A percentile compares a stretch with the other conserved stretches of the same genome.
These are phyloP conservation scores for Odobenus rosmarus DNA, from an alignment of 2,113 vertebrate genomes.

Conservation along the genomic window DNA sequence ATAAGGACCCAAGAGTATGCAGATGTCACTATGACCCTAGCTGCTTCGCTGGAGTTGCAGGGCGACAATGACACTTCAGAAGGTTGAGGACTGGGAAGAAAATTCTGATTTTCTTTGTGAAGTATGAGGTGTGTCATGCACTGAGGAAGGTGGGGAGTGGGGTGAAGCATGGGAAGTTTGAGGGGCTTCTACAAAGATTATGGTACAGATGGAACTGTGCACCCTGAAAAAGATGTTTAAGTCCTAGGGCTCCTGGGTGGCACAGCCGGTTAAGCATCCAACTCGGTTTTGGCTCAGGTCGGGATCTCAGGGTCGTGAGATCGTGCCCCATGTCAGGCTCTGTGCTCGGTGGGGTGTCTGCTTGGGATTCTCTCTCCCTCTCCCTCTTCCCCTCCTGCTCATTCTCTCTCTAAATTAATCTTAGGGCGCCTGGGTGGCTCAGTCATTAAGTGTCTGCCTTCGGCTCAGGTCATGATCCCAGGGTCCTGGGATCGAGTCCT, in stretches of 20 bases:
- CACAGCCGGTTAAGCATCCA: not conserved
- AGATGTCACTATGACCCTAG: not conserved
- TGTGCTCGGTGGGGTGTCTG: not conserved
- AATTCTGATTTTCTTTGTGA: not conserved
- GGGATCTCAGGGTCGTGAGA: not conserved
- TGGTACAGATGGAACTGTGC: not conserved
- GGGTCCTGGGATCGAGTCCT: too few species aligned
- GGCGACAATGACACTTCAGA: not conserved
- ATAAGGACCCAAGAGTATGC: not conserved
- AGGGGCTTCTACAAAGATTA: not conserved
- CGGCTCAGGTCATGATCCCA: too few species aligned
- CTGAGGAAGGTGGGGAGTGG: fast-evolving
- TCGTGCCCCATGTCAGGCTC: not conserved
- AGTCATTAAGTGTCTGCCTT: too few species aligned
- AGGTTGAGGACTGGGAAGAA: not conserved
- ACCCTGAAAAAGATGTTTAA: not conserved
- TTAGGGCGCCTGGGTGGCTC: too few species aligned
- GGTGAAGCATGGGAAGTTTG: not conserved
- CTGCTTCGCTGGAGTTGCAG: not conserved
- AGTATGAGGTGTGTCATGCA: not conserved
- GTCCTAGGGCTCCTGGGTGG: not conserved
- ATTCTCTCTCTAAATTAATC: not conserved
- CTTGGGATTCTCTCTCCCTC: not conserved
- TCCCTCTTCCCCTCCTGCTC: not conserved
- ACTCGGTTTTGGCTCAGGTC: not conserved